A percentile compares a stretch with the other conserved stretches of the same genome.
Evolutionary conservation across 1,140 invertebrate species (phyloP).

Genomic region (Drepana arcuata): DNA sequence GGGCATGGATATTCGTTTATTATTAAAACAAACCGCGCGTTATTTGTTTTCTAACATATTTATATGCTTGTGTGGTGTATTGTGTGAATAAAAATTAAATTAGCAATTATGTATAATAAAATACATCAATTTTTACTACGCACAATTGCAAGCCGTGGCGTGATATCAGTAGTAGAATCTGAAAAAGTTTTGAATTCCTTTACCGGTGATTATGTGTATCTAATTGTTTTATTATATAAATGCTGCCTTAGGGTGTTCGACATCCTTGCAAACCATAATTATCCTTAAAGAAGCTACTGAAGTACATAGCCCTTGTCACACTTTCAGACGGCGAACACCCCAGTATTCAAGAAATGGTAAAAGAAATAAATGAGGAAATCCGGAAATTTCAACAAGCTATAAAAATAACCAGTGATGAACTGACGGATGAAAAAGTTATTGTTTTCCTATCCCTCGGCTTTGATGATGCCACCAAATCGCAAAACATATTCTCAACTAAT

Average conservation of each 20-base stretch:
- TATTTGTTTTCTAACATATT: no score
- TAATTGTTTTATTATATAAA: no score
- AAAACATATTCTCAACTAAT: constrained; percentile 34
- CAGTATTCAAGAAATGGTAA: constrained; percentile 32
- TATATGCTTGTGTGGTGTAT: no score
- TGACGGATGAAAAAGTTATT: constrained; percentile 37
- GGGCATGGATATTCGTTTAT: no score
- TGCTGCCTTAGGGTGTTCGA: no score
- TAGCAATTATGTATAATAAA: no score
- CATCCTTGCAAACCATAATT: no score
- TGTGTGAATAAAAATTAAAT: no score
- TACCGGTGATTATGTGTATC: constrained; percentile 27
- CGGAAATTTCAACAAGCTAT: constrained; percentile 43
- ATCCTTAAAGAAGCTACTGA: no score
- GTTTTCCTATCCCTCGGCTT: constrained; percentile 47
- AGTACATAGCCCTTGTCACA: no score
- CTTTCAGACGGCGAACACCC: constrained; percentile 26
- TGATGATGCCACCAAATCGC: constrained; percentile 51
- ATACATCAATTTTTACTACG: constrained; percentile 46
- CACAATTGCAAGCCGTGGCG: constrained; percentile 42
- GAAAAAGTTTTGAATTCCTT: constrained; percentile 17
- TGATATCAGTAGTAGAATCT: constrained; percentile 27
- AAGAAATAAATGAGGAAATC: constrained; percentile 48
- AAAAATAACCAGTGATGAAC: constrained; percentile 48
- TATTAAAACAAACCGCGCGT: no score